These are phyloP conservation scores for Papilio protenor DNA, from an alignment of 2,888 invertebrate species.

Conservation along the genomic window DNA sequence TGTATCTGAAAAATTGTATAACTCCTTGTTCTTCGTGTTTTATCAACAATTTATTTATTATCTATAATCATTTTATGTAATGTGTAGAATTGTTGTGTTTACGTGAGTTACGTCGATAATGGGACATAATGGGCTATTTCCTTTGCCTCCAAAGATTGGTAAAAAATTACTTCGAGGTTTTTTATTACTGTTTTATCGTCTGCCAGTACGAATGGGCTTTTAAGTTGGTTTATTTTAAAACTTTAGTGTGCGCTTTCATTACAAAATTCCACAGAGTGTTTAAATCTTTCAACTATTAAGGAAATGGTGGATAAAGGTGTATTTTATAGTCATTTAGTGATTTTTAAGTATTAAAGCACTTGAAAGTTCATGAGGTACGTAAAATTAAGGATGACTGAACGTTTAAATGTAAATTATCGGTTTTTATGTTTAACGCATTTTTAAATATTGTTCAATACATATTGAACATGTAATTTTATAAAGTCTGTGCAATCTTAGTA, in stretches of 20 bases:
- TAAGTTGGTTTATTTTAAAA: background rate
- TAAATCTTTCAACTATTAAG: slow-evolving; percentile 32
- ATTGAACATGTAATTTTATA: too few species aligned
- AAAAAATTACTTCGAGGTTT: slow-evolving; percentile 29
- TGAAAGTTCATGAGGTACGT: slow-evolving; percentile 17
- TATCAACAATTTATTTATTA: background rate
- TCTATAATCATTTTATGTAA: background rate
- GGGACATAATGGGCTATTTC: slow-evolving; percentile 27
- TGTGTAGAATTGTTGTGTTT: background rate
- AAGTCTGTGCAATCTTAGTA: too few species aligned
- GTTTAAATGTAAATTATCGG: background rate
- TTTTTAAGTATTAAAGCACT: slow-evolving; percentile 24
- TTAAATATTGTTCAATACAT: too few species aligned
- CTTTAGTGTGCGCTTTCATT: slow-evolving; percentile 28
- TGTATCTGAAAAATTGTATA: background rate
- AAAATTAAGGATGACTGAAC: background rate
- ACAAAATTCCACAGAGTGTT: slow-evolving; percentile 14
- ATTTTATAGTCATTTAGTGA: slow-evolving; percentile 17
- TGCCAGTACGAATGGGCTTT: slow-evolving; percentile 19
- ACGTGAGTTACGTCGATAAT: slow-evolving; percentile 8
- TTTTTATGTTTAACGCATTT: background rate
- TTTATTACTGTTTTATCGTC: slow-evolving; percentile 40
- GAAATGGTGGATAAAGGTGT: slow-evolving; percentile 2
- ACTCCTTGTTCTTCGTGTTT: background rate
- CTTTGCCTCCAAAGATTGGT: slow-evolving; percentile 18